Percentiles rank a stretch among this genome's conserved stretches.
Conservation (phyloP, 1,140 invertebrate species). For the Scaptomyza pallida region DNA sequence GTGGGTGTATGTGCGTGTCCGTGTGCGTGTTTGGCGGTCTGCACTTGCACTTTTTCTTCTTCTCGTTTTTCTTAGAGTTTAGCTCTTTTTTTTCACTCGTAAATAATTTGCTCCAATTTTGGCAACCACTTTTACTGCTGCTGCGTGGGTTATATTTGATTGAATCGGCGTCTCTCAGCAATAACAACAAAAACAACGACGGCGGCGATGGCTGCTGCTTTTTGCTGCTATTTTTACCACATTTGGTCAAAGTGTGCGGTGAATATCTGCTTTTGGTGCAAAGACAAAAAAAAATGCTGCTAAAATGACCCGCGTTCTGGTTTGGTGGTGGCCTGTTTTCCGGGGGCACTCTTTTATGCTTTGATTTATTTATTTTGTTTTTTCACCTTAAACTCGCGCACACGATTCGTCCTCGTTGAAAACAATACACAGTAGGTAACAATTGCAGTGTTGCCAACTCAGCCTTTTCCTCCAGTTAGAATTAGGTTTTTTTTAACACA, state of each 20-base stretch:
- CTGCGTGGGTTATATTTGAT: conserved; percentile 41
- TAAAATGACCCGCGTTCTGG: conserved; percentile 33
- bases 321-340: conserved; percentile 34
- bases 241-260: conserved; percentile 58
- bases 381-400: conserved; percentile 41
- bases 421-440: conserved; percentile 47
- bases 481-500: conserved; percentile 37
- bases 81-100: conserved; percentile 28
- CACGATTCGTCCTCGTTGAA: conserved; percentile 48
- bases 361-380: conserved; percentile 38
- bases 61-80: neutral
- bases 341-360: conserved; percentile 15
- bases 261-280: conserved; percentile 23
- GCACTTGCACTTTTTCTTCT: conserved; percentile 47
- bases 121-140: neutral
- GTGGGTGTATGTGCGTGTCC: conserved; percentile 8
- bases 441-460: conserved; percentile 49
- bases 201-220: conserved; percentile 26
- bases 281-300: conserved; percentile 25
- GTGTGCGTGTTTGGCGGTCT: conserved; percentile 43
- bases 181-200: conserved; percentile 13
- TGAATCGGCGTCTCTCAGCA: conserved; percentile 39
- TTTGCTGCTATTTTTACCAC: conserved; percentile 71
- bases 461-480: conserved; percentile 30
- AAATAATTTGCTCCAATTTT: conserved; percentile 37